phyloP scores from a whole-genome alignment of 1,140 invertebrate species.

The Atta cephalotes region DNA sequence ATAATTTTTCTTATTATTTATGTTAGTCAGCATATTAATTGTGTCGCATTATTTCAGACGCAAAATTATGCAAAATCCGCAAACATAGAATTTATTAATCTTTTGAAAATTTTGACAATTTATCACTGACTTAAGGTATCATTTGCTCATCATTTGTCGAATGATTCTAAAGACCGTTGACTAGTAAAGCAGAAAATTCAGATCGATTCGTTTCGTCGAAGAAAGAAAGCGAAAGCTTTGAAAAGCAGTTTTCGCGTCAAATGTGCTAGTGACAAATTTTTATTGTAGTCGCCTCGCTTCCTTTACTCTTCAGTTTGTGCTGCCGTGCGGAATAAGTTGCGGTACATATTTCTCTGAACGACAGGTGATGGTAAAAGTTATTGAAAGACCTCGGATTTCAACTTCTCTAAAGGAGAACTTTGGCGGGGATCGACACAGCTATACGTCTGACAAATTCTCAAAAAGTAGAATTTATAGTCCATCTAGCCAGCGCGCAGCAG shows the following conservation, averaged over 20 bases:
- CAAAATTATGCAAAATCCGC: background rate
- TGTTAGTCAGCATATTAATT: background rate
- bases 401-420: slow-evolving; percentile 14
- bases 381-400: slow-evolving; percentile 60
- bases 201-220: slow-evolving; percentile 23
- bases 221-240: slow-evolving; percentile 22
- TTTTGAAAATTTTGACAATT: slow-evolving; percentile 39
- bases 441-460: slow-evolving; percentile 80
- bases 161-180: slow-evolving; percentile 60
- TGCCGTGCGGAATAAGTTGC: slow-evolving; percentile 52
- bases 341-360: slow-evolving; percentile 71
- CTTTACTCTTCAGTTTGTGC: slow-evolving; percentile 47
- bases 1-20: background rate
- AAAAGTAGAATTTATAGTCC: slow-evolving; percentile 74
- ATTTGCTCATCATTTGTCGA: slow-evolving; percentile 4
- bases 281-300: slow-evolving; percentile 77
- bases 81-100: background rate
- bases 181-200: slow-evolving; percentile 84
- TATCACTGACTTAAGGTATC: background rate
- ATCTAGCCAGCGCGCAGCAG: background rate
- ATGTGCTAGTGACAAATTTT: slow-evolving; percentile 84
- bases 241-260: slow-evolving; percentile 83
- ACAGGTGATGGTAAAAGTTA: slow-evolving; percentile 80
- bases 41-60: background rate
- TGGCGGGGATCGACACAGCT: background rate